phyloP scores from a whole-genome alignment of 2,888 invertebrate genomes.

The Phragmatobia fuliginosa region DNA sequence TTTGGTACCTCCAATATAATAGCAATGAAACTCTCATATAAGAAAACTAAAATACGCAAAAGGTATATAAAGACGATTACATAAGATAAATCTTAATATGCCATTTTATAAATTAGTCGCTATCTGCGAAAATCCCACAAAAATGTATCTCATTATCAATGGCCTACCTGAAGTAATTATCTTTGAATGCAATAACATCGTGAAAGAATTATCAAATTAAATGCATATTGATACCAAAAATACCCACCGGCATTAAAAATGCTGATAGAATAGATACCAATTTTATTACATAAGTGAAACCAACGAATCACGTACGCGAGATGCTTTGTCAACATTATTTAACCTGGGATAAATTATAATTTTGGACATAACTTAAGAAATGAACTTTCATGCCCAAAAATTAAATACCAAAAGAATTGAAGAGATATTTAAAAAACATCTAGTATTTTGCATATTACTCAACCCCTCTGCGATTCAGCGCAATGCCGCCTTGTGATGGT shows the following conservation, averaged over 20 bases:
- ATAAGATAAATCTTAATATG: slow-evolving; percentile 17
- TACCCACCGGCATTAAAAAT: background rate
- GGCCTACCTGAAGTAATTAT: slow-evolving; percentile 46
- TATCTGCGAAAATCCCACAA: slow-evolving; percentile 39
- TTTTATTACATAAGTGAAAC: background rate
- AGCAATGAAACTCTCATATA: background rate
- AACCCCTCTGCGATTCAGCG: too few species aligned
- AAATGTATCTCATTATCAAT: slow-evolving; percentile 48
- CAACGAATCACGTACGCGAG: background rate
- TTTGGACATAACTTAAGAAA: background rate
- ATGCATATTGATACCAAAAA: slow-evolving; percentile 15
- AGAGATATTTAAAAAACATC: background rate
- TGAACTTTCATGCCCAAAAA: background rate
- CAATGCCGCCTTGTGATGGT: background rate
- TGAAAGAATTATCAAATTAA: slow-evolving; percentile 27
- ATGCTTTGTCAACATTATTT: background rate
- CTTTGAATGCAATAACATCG: slow-evolving; percentile 39
- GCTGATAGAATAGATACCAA: background rate
- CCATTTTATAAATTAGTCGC: slow-evolving; percentile 37
- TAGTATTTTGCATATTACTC: background rate
- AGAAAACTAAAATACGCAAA: background rate
- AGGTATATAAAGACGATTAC: background rate
- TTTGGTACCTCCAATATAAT: background rate
- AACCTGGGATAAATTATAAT: background rate
- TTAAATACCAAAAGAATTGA: background rate